Percentiles rank a stretch among this genome's conserved stretches.
Evolutionary conservation across 64 coral and sea anemone species (phyloP).

Genomic region (Stichodactyla mertensii): DNA sequence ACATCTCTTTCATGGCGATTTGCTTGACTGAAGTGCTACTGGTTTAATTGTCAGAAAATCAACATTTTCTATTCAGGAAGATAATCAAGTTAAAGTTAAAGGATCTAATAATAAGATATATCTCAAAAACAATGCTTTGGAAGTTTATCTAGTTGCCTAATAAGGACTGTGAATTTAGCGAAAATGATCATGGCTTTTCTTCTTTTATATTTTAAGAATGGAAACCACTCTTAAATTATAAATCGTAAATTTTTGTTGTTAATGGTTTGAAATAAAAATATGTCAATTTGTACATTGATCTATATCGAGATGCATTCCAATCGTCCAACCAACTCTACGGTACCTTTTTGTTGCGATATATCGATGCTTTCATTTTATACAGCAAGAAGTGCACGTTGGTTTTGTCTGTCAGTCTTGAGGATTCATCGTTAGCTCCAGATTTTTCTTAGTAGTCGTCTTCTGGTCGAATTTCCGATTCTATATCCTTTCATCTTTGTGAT

Average conservation of each 20-base stretch:
- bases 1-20: not conserved
- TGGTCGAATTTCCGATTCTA: no score
- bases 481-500: not conserved
- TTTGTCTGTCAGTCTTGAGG: not conserved
- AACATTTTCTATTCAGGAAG: not conserved
- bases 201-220: no score
- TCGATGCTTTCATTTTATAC: not conserved
- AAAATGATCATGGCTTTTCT: no score
- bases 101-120: not conserved
- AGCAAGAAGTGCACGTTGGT: not conserved
- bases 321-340: not conserved
- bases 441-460: no score
- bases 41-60: not conserved
- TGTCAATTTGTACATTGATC: not conserved
- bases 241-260: not conserved
- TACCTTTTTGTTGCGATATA: not conserved
- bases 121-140: no score
- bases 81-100: not conserved
- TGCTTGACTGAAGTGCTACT: not conserved
- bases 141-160: not conserved
- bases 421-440: not conserved
- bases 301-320: not conserved
- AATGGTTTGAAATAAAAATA: not conserved
- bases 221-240: not conserved
- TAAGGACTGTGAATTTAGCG: no score